Evolutionary conservation across 1,140 invertebrate species (phyloP), one percentile per base, ranked within the genome.

Genomic region (Apis cerana): DNA sequence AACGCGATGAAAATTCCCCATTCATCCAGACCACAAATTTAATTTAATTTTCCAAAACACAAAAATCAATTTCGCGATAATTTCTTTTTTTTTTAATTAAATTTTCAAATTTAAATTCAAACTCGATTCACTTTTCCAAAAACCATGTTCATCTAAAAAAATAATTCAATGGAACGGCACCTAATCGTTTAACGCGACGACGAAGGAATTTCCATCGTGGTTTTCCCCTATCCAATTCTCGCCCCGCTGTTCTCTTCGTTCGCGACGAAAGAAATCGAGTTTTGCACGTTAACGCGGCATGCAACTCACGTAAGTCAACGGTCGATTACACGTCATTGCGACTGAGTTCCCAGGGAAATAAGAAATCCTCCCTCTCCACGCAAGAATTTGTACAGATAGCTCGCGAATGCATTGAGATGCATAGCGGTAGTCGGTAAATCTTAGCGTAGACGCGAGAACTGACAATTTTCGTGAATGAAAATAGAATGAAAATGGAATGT

Each of bases 301-400:
- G 80, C 80, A 59, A 61, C 19, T 65, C 85, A 83, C 81, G 85
- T 87, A 86, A 83, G 59, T 71, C 80, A 61, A 27, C 65, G 71
- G 74, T 87, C 85, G 85, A 87, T 87, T 87, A 86, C 80, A 67
- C 82, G 85, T 87, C 75, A 79, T 68, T 65, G 83, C 68, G 69
- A 56, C 52, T 23, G 85, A 79, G 80, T 62, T 87, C 69, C 85
- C 61, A 78, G 78, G 81, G 85, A 87, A 87, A 87, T 87, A 87
- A 83, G 85, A 87, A 87, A 83, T 87, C 64, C 71, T 67, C 59
- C 72, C 33, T 43, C 48, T 54, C 15, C 50, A 15, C 23, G 21
- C 23, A 3, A 43, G 70, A 77, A 81, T 88, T 88, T 88, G 82
- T 87, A 82, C 72, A 81, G 82, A 86, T 86, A 72, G 61, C 64